phyloP scores from a whole-genome alignment of 2,113 vertebrate genomes.

The Atractosteus spatula region DNA sequence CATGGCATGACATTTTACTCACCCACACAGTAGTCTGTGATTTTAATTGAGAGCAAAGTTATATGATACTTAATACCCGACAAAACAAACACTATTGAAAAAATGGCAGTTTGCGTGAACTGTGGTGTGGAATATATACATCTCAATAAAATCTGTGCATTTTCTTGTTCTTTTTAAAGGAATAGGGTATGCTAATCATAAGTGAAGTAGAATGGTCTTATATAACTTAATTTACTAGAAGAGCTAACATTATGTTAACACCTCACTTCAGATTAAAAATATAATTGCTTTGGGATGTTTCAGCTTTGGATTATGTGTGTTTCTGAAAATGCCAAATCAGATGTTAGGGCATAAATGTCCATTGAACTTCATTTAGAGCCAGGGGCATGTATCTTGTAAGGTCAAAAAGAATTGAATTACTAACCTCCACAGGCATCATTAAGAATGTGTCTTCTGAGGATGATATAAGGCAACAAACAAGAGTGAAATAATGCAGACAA shows the following conservation, averaged over 20 bases:
- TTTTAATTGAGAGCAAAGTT: constrained; percentile 44
- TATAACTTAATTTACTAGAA: no score
- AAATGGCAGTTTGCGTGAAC: constrained; percentile 43
- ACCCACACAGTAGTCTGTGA: constrained; percentile 33
- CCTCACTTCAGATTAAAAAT: no score
- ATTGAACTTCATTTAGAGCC: constrained; percentile 1
- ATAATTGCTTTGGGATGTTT: neutral
- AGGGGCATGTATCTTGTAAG: neutral
- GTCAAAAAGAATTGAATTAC: neutral
- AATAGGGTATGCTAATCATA: no score
- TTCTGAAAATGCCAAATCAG: constrained; percentile 2
- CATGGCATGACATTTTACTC: constrained; percentile 36
- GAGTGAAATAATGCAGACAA: no score
- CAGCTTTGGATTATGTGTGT: neutral
- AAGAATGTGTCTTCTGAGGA: no score
- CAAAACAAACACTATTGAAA: constrained; percentile 40
- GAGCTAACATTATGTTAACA: no score
- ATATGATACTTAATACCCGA: constrained; percentile 23
- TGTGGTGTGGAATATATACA: neutral
- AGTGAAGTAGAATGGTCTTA: no score
- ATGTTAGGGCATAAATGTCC: neutral
- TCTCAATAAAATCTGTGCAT: neutral
- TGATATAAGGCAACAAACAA: no score
- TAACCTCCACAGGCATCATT: neutral
- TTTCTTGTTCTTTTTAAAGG: neutral